Conservation (phyloP, 2,797 vertebrate species). For the Peromyscus eremicus region DNA sequence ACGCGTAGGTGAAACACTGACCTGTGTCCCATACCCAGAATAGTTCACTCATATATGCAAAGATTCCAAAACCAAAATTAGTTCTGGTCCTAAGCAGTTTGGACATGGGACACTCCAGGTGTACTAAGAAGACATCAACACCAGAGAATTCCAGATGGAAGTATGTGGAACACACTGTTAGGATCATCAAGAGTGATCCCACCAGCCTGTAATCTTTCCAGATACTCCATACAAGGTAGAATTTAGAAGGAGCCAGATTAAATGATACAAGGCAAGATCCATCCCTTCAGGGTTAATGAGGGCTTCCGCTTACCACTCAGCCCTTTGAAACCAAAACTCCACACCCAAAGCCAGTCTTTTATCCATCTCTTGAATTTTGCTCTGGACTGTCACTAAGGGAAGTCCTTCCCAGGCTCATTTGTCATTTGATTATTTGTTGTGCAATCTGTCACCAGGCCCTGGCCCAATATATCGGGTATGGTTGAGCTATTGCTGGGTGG, state of each 20-base stretch:
- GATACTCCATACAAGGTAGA: background rate
- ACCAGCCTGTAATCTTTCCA: background rate
- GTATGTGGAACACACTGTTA: background rate
- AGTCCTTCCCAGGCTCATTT: background rate
- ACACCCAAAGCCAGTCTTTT: background rate
- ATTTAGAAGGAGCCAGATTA: background rate
- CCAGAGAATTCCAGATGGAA: background rate
- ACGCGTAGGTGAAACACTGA: background rate
- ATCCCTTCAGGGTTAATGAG: background rate
- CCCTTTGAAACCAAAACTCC: background rate
- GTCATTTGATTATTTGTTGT: background rate
- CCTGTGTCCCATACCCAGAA: too few relatives aligned
- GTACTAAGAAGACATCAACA: background rate
- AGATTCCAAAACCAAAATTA: background rate
- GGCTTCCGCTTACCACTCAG: fast-evolving
- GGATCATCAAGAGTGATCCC: background rate
- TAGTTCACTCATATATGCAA: background rate
- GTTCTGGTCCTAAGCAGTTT: background rate
- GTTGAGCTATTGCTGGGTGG: background rate
- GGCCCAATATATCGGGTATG: background rate
- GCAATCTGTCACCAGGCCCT: background rate
- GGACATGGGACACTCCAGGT: background rate
- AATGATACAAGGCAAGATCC: background rate
- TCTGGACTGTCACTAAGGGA: constrained; percentile 10
- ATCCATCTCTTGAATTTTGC: background rate